Percentiles rank a stretch among this genome's conserved stretches.
Evolutionary conservation across 2,888 invertebrate genomes (phyloP).

Genomic region (Parasteatoda lunata): DNA sequence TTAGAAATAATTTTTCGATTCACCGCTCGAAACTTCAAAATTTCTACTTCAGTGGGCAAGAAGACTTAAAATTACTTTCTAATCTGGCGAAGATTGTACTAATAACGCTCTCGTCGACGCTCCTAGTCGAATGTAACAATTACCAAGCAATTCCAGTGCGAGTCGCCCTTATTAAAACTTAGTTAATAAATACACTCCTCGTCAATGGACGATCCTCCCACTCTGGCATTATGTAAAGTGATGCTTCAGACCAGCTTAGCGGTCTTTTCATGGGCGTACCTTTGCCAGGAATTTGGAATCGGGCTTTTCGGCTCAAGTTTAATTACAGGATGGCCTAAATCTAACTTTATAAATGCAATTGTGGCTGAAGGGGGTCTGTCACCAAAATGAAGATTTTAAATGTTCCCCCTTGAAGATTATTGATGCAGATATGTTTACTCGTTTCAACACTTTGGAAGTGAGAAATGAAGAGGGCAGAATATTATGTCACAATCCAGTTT

Average conservation of each 20-base stretch:
- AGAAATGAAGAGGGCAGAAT: too few species aligned
- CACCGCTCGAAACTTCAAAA: not conserved
- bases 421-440: too few species aligned
- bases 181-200: constrained; percentile 52
- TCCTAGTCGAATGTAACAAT: constrained; percentile 34
- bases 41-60: not conserved
- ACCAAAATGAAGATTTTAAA: constrained; percentile 30
- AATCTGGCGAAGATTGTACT: constrained; percentile 1
- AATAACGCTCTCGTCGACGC: constrained; percentile 12
- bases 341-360: constrained; percentile 24
- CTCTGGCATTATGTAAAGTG: constrained; percentile 33
- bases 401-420: too few species aligned
- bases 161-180: constrained; percentile 58
- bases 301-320: constrained; percentile 52
- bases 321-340: constrained; percentile 36
- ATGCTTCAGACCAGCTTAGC: not conserved
- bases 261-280: constrained; percentile 27
- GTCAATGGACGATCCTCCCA: constrained; percentile 3
- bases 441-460: too few species aligned
- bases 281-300: constrained; percentile 23
- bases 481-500: too few species aligned
- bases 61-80: not conserved
- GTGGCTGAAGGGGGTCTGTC: constrained; percentile 13
- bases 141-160: constrained; percentile 36
- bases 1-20: not conserved